Base-by-base conservation (phyloP, 2,888 invertebrate genomes). In the Scotopteryx bipunctaria region DNA sequence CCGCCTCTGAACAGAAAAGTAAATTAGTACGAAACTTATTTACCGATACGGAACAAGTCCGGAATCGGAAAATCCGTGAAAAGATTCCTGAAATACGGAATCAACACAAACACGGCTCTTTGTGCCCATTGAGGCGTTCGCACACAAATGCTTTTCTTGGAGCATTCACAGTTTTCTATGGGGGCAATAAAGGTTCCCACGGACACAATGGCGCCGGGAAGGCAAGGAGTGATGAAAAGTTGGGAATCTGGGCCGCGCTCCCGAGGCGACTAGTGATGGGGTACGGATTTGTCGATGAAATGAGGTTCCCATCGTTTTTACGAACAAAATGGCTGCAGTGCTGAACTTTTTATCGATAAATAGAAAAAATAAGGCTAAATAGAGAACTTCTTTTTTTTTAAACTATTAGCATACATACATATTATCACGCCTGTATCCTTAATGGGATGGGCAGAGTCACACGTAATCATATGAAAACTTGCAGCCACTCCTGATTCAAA, bases 141-240 rank as follows among this genome's bases (percentile, higher is more conserved):
- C 65, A 73, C 86, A 88, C 88, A 90, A 90, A 87, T 82, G 86
- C 85, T 87, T 90, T 88, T 89, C 88, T 87, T 89, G 79, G 71
- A 67, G 78, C 84, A 83, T 90, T 89, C 89, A 90, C 77, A 73
- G 82, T 75, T 88, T 89, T 89, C 87, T 87, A 89, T 87, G 78
- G 84, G 72, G 86, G 87, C 80, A 90, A 90, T 90, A 90, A 88
- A 88, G 88, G 88, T 87, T 88, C 84, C 79, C 85, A 84, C 87
- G 86, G 84, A 82, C 89, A 89, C 89, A 89, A 89, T 89, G 78
- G 67, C 76, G 73, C 69, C 17, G 75, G 78, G 81, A 46, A 53
- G 82, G 85, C 81, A 81, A 86, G 83, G 83, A 81, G 77, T 81
- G 86, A 86, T 88, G 89, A 87, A 89, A 89, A 88, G 83, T 88